These are phyloP conservation scores for Probosciger aterrimus DNA, from an alignment of 2,113 vertebrate genomes.

Conservation along the genomic window DNA sequence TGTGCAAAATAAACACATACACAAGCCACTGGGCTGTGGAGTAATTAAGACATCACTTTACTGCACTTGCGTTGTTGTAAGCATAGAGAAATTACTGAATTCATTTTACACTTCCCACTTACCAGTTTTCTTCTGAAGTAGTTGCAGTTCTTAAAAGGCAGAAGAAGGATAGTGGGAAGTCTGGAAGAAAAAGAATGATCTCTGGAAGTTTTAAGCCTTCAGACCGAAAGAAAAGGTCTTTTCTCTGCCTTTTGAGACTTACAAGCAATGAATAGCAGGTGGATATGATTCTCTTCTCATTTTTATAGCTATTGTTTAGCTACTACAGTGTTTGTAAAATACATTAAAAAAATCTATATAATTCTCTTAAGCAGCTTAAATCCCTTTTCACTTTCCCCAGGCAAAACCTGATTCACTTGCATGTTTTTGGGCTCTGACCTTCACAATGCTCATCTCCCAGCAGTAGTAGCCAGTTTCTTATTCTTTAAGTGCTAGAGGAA, in stretches of 20 bases:
- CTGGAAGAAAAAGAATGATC: not conserved
- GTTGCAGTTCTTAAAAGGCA: not conserved
- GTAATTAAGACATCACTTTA: constrained; percentile 63
- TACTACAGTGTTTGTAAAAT: constrained; percentile 70
- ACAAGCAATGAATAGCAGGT: constrained; percentile 17
- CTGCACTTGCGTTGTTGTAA: not conserved
- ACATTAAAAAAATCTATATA: constrained; percentile 62
- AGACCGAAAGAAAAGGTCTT: constrained; percentile 57
- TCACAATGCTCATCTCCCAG: constrained; percentile 76
- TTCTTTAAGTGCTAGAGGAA: constrained; percentile 94
- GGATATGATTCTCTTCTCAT: constrained; percentile 3
- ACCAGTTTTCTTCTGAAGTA: constrained; percentile 6
- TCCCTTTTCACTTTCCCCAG: constrained; percentile 77
- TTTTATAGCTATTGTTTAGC: constrained; percentile 66
- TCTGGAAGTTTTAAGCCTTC: constrained; percentile 54
- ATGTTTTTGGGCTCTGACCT: constrained; percentile 84
- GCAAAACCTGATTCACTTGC: constrained; percentile 77
- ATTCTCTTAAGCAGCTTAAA: constrained; percentile 78
- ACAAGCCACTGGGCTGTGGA: not conserved
- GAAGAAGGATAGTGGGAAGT: not conserved
- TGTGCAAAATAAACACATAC: not conserved
- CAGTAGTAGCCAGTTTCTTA: constrained; percentile 86
- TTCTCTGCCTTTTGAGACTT: constrained; percentile 55
- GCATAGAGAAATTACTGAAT: not conserved
- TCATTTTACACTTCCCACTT: not conserved